These are phyloP conservation scores for Poeciliopsis retropinna DNA, from an alignment of 2,113 vertebrate genomes.

Conservation along the genomic window DNA sequence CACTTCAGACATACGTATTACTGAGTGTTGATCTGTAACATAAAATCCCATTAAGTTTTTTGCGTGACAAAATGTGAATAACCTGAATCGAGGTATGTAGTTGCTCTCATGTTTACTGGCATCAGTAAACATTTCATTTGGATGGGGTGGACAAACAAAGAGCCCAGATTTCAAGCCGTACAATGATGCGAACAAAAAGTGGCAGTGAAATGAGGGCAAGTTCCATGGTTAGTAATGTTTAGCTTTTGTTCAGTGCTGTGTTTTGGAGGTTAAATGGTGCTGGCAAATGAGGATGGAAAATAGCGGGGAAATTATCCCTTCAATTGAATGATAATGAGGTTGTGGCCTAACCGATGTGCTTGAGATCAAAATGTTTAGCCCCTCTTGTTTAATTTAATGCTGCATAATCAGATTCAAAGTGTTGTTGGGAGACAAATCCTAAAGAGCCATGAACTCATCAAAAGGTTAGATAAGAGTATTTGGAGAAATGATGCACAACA, in stretches of 20 bases:
- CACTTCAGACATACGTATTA: neutral
- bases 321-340: conserved; percentile 44
- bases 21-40: neutral
- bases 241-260: conserved; percentile 33
- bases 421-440: conserved; percentile 23
- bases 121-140: conserved; percentile 38
- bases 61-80: neutral
- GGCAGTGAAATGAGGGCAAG: conserved; percentile 37
- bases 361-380: conserved; percentile 30
- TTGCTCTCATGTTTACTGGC: neutral
- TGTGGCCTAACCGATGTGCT: conserved; percentile 36
- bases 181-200: conserved; percentile 41
- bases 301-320: conserved; percentile 30
- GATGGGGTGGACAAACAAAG: conserved; percentile 22
- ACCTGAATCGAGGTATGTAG: neutral
- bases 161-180: conserved; percentile 24
- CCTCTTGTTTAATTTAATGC: conserved; percentile 36
- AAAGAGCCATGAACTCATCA: conserved; percentile 1
- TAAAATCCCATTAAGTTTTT: neutral
- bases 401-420: neutral
- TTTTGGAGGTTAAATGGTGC: conserved; percentile 48
- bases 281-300: conserved; percentile 47
- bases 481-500: conserved; percentile 35
- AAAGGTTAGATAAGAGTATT: conserved; percentile 29
- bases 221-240: conserved; percentile 48